Percentiles rank a stretch among this genome's conserved stretches.
Conservation (phyloP, 2,113 vertebrate species). For the Seriola aureovittata region DNA sequence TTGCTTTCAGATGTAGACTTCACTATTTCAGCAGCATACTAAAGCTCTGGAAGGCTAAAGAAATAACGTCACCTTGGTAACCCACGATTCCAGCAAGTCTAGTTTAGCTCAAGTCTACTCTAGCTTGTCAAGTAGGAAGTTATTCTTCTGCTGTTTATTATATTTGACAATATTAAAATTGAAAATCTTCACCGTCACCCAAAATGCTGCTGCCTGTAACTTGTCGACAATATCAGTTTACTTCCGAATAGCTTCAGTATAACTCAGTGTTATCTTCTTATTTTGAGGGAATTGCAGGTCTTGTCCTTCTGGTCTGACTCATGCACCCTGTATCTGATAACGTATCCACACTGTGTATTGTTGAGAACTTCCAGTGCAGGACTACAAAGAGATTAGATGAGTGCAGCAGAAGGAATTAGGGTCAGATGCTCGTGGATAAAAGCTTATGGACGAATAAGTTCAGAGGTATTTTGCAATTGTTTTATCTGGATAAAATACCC, state of each 20-base stretch:
- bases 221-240: no score
- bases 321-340: background rate
- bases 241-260: background rate
- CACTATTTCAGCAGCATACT: background rate
- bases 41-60: background rate
- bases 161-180: no score
- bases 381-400: constrained; percentile 2
- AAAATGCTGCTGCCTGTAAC: no score
- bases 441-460: background rate
- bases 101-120: no score
- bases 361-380: background rate
- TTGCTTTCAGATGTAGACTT: background rate
- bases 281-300: no score
- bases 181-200: no score
- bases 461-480: background rate
- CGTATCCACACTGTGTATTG: background rate
- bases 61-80: no score
- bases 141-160: no score
- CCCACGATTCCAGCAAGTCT: no score
- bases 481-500: background rate
- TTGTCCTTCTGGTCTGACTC: background rate
- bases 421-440: constrained; percentile 8
- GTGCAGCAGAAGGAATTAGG: constrained; percentile 3
- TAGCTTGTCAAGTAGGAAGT: no score
- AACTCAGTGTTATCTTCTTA: background rate